Evolutionary conservation across 2,888 invertebrate species (phyloP).

Genomic region (Spilarctia lutea): DNA sequence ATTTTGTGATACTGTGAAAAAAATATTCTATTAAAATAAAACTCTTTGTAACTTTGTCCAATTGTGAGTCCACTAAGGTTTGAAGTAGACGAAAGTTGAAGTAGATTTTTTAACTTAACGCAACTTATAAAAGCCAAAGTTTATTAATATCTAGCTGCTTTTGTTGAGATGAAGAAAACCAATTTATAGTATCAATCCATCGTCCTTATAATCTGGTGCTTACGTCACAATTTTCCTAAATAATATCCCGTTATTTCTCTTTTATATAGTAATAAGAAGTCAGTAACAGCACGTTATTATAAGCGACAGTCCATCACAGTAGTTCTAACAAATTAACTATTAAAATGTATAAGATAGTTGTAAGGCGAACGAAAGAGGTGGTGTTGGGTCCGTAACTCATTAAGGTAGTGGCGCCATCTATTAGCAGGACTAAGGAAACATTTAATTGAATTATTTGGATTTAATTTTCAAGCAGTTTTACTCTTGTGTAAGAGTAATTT

Average conservation of each 20-base stretch:
- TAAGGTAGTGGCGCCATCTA: constrained; percentile 49
- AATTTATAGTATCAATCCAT: constrained; percentile 42
- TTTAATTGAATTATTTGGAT: constrained; percentile 30
- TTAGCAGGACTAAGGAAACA: constrained; percentile 30
- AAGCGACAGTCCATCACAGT: constrained; percentile 73
- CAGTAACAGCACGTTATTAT: constrained; percentile 59
- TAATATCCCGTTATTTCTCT: constrained; percentile 44
- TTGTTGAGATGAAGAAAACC: constrained; percentile 41
- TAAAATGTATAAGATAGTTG: constrained; percentile 47
- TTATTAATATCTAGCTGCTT: constrained; percentile 58
- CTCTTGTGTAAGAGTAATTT: not conserved
- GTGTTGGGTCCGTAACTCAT: constrained; percentile 47
- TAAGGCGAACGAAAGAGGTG: constrained; percentile 46
- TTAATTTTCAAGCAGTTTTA: not conserved
- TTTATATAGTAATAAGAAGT: constrained; percentile 53
- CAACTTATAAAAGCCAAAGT: constrained; percentile 67
- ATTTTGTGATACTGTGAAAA: constrained; percentile 45
- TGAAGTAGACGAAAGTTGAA: constrained; percentile 55
- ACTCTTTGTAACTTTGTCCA: constrained; percentile 57
- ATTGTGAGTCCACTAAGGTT: constrained; percentile 56
- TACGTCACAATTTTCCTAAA: constrained; percentile 59
- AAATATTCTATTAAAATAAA: constrained; percentile 30
- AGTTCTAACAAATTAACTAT: constrained; percentile 62
- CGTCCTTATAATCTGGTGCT: constrained; percentile 64
- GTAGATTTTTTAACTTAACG: constrained; percentile 59